These are phyloP conservation scores for Autographa pulchrina DNA, from an alignment of 2,888 invertebrate genomes.

Conservation along the genomic window DNA sequence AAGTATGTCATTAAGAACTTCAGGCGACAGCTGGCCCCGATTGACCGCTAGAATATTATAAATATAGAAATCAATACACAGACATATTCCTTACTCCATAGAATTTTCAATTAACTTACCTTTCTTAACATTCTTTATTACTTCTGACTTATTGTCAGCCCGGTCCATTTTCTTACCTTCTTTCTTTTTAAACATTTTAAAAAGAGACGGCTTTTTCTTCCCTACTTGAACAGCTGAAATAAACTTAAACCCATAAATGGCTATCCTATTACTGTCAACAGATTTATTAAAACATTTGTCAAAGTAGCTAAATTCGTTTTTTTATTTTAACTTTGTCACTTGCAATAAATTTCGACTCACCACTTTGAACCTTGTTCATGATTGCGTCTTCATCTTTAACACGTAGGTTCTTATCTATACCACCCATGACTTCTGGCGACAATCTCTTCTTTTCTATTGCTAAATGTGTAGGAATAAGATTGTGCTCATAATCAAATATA, in stretches of 20 bases:
- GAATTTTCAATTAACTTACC: constrained; percentile 14
- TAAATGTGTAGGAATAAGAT: not conserved
- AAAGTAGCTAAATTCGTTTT: no score
- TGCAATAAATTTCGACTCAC: constrained; percentile 1
- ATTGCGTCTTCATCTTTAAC: constrained; percentile 6
- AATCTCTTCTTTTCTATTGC: constrained; percentile 30
- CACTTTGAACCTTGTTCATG: not conserved
- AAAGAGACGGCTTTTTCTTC: not conserved
- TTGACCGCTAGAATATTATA: constrained; percentile 26
- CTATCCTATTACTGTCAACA: not conserved
- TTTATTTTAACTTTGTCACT: no score
- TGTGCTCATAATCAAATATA: no score
- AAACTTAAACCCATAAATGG: not conserved
- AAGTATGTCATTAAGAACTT: constrained; percentile 23
- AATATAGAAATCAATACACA: not conserved
- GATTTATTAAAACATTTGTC: no score
- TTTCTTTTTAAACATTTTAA: not conserved
- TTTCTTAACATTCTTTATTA: constrained; percentile 37
- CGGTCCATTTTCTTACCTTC: not conserved
- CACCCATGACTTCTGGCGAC: constrained; percentile 14
- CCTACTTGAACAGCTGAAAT: constrained; percentile 18
- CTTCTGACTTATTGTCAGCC: constrained; percentile 13
- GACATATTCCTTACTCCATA: no score
- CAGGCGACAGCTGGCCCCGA: constrained; percentile 24
- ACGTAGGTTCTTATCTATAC: constrained; percentile 20